Base-by-base conservation (phyloP, 1,140 invertebrate genomes). In the Phymastichus coffea region DNA sequence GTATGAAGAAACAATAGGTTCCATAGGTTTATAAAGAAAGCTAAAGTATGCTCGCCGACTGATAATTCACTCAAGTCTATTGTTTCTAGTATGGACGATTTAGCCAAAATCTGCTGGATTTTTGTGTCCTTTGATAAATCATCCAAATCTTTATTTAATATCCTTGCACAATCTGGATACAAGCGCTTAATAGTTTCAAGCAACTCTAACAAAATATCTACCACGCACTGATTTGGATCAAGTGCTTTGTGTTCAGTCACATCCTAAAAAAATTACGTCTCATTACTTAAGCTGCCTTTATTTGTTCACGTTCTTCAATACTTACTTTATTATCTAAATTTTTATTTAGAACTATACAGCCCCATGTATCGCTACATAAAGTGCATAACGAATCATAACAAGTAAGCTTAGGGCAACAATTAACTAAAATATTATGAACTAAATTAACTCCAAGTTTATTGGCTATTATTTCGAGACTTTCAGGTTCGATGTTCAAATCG, bases 381-480 rank as follows among this genome's bases (percentile, higher is more conserved):
- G 65, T 30, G 26, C 64, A 46, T 10, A 61, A 67, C 22, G 67
- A 62, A 23, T 69, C 63, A 51, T 70, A 60, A 23, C 57, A 53
- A 20, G 49, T 69, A 33, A 85, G 66, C 47, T 78, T 80, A 1
- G 84, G 83, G 57, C 83, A 85, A 49, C 80, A 83, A 64, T 82
- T 85, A 1, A 80, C 66, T 7, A 83, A 77, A 14, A 86, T 81
- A 17, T 82, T 82, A 63, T 86, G 81, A 2, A 85, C 76, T 37
- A 86, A 75, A 76, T 86, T 85, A 19, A 86, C 70, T 69, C 83
- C 82, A 3, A 86, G 66, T 37, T 79, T 81, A 2, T 70, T 63
- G 12, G 85, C 83, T 61, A 83, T 74, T 1, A 66, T 52, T 65
- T 86, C 85, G 37, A 86, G 82, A 46, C 83, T 77, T 14, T 77